phyloP scores from a whole-genome alignment of 2,888 invertebrate genomes.

The Nemapogon koenigi region DNA sequence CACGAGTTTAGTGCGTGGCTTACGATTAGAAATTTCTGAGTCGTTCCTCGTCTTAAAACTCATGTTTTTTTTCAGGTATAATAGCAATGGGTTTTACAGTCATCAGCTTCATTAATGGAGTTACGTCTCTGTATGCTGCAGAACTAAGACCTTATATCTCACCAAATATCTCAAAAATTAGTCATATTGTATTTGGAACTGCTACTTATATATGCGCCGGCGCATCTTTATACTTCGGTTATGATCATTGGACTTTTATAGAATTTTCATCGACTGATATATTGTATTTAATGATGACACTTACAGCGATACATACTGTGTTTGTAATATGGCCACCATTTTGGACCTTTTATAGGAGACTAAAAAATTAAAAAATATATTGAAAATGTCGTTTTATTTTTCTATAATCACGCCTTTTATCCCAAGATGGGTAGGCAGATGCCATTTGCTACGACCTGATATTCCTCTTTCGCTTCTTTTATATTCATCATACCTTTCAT shows the following conservation, averaged over 20 bases:
- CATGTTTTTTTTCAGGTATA: conserved; percentile 19
- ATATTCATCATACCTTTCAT: no score
- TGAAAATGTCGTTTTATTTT: no score
- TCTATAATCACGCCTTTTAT: no score
- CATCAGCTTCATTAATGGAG: conserved; percentile 20
- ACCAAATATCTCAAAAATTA: conserved; percentile 16
- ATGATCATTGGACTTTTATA: conserved; percentile 19
- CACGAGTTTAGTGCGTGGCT: no score
- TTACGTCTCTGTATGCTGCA: conserved; percentile 17
- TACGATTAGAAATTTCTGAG: no score
- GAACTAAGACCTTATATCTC: conserved; percentile 16
- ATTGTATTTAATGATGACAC: conserved; percentile 18
- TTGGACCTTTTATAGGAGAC: conserved; percentile 12
- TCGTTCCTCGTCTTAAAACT: no score
- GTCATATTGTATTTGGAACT: conserved; percentile 19
- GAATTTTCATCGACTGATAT: conserved; percentile 20
- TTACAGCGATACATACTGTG: conserved; percentile 18
- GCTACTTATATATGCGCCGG: conserved; percentile 20
- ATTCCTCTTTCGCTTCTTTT: no score
- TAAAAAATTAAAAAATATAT: no score
- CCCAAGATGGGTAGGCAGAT: no score
- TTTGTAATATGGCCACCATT: conserved; percentile 17
- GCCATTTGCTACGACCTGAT: no score
- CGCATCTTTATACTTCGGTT: conserved; percentile 20
- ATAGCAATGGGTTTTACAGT: conserved; percentile 20